These are phyloP conservation scores for Pemphigus obesinymphae DNA, from an alignment of 1,140 invertebrate species.

Conservation along the genomic window DNA sequence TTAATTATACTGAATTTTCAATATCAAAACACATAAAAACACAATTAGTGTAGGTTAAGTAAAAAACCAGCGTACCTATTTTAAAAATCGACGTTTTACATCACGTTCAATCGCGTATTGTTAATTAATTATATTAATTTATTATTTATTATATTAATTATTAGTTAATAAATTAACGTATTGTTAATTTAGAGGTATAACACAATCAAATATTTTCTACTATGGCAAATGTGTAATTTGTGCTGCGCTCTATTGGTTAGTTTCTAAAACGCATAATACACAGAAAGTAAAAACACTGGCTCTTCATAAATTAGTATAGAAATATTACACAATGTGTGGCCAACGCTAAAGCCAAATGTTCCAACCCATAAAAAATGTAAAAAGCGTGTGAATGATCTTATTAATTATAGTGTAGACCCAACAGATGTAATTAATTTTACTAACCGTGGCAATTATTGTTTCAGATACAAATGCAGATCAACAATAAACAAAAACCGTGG, in stretches of 20 bases:
- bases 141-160: too few relatives aligned
- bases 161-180: too few relatives aligned
- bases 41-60: too few relatives aligned
- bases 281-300: neutral
- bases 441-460: conserved; percentile 8
- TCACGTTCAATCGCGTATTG: too few relatives aligned
- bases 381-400: neutral
- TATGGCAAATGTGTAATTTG: neutral
- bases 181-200: too few relatives aligned
- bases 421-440: neutral
- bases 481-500: neutral
- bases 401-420: neutral
- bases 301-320: neutral
- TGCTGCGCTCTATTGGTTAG: conserved; percentile 20
- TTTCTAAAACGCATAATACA: neutral
- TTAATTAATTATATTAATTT: too few relatives aligned
- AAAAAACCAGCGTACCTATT: too few relatives aligned
- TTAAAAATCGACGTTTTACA: too few relatives aligned
- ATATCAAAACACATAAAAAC: too few relatives aligned
- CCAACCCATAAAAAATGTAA: neutral
- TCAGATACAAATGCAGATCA: neutral
- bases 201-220: too few relatives aligned
- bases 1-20: too few relatives aligned
- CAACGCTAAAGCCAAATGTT: neutral
- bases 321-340: neutral